These are phyloP conservation scores for Coregonus ussuriensis DNA, from an alignment of 2,797 vertebrate genomes.

Conservation along the genomic window DNA sequence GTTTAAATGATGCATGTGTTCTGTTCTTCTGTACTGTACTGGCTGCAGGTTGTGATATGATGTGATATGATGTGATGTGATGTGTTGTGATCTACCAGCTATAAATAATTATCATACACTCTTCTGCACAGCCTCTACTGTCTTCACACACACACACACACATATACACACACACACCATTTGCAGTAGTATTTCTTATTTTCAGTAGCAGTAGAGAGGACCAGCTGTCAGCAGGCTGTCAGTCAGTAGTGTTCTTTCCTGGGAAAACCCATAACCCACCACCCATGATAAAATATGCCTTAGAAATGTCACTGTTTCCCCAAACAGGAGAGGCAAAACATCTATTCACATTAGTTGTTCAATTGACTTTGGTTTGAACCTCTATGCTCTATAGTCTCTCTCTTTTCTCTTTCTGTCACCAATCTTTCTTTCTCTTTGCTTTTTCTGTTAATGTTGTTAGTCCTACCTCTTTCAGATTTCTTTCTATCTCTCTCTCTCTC, in stretches of 20 bases:
- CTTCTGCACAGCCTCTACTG: neutral
- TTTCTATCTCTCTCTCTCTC: neutral
- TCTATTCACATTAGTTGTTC: constrained; percentile 84
- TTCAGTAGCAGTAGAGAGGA: constrained; percentile 49
- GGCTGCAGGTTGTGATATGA: constrained; percentile 10
- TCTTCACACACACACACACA: constrained; percentile 36
- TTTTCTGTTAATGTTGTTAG: neutral
- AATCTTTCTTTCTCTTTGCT: constrained; percentile 11
- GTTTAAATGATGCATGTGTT: constrained; percentile 73
- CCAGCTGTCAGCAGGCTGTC: constrained; percentile 72
- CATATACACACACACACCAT: constrained; percentile 30
- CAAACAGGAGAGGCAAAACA: constrained; percentile 74
- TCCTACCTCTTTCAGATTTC: neutral
- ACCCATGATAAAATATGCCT: constrained; percentile 77
- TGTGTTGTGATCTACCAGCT: neutral
- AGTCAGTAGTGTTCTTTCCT: constrained; percentile 60
- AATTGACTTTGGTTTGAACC: constrained; percentile 82
- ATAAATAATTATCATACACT: neutral
- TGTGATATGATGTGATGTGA: neutral
- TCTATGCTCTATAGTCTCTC: constrained; percentile 46
- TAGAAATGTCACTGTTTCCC: constrained; percentile 81
- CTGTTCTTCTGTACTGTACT: constrained; percentile 56
- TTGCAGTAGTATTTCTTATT: constrained; percentile 65
- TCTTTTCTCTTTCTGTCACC: constrained; percentile 19
- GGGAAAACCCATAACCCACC: constrained; percentile 50